Evolutionary conservation across 2,888 invertebrate genomes (phyloP).

Genomic region (Hermaeophaga mercurialis): DNA sequence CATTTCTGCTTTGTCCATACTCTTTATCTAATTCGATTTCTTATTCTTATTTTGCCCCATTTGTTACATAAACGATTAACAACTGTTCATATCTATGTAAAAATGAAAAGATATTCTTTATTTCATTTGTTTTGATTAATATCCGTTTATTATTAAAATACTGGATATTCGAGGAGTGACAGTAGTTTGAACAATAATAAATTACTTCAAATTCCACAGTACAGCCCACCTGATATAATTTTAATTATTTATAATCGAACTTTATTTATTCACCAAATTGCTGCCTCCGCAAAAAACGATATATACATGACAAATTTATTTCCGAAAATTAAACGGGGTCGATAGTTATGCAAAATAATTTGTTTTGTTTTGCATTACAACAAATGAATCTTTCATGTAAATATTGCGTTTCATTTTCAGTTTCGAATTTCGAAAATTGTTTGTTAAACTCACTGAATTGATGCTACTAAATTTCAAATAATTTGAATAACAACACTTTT

Average conservation of each 20-base stretch:
- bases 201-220: background rate
- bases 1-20: too few relatives aligned
- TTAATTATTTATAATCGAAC: constrained; percentile 9
- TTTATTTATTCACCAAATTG: constrained; percentile 1
- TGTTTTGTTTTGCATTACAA: constrained; percentile 13
- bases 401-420: constrained; percentile 6
- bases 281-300: background rate
- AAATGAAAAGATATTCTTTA: too few relatives aligned
- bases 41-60: too few relatives aligned
- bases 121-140: too few relatives aligned
- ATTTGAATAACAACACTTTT: too few relatives aligned
- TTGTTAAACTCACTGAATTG: constrained; percentile 7
- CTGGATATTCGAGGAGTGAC: too few relatives aligned
- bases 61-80: too few relatives aligned
- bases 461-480: background rate
- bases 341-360: constrained; percentile 14
- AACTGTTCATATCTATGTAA: too few relatives aligned
- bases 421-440: constrained; percentile 10
- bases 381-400: constrained; percentile 19
- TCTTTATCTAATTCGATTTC: too few relatives aligned
- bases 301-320: constrained; percentile 14
- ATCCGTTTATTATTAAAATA: too few relatives aligned
- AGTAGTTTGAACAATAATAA: too few relatives aligned
- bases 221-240: background rate
- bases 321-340: constrained; percentile 4